Evolutionary conservation across 2,888 invertebrate genomes (phyloP), one percentile per base, ranked within the genome.

Genomic region (Andrena chrysosceles): DNA sequence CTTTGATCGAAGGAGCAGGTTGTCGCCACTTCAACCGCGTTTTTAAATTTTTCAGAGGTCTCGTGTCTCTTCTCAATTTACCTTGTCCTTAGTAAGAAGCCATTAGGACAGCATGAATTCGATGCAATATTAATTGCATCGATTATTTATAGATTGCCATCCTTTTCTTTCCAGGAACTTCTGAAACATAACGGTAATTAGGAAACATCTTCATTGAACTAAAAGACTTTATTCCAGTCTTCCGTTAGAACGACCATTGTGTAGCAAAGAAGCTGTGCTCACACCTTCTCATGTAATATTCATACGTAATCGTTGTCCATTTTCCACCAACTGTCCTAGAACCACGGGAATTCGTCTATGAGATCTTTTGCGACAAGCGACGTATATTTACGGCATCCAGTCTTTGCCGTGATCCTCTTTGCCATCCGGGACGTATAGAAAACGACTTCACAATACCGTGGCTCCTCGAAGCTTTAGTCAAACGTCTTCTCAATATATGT

Each of bases 401-500:
- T 66, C 70, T 76, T 80, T 74, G 74, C 77, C 66, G 52, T 20
- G 74, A 66, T 49, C 67, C 52, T 42, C 67, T 77, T 63, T 35
- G 62, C 20, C 52, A 33, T 54, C 26, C 31, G 10, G 52, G 23
- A 52, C n/a, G 33, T 64, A 49, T 49, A 35, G 71, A 73, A 79
- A 85, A 78, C 77, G 78, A 75, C 60, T 87, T 76, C 23, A 60
- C 74, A 26, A 72, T 52, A 29, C 74, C 56, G 49, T 35, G 83
- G 77, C 69, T 85, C 77, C 60, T 48, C 76, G 74, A 80, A 82
- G 78, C 77, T 77, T 80, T 56, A 59, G 31, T 74, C 70, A 62
- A 87, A 87, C 75, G 73, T 79, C 78, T 81, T 85, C 70, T 77
- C 82, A 70, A 81, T 82, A 83, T 69, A 48, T 35, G 71, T 66